Conservation (phyloP, 2,797 vertebrate species). For the Sorex maritimensis region DNA sequence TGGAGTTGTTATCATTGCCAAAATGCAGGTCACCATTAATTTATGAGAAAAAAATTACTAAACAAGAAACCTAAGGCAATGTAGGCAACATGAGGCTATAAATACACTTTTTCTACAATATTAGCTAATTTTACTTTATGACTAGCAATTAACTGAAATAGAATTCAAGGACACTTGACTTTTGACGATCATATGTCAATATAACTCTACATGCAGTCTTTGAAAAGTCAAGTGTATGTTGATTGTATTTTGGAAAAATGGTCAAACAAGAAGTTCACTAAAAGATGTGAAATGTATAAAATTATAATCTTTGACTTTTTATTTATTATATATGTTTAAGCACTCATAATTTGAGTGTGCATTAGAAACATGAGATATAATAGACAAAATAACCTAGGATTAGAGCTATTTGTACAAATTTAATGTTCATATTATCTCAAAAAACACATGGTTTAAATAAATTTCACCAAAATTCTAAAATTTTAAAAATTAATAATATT, state of each 20-base stretch:
- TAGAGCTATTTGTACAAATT: background rate
- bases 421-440: background rate
- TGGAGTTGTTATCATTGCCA: background rate
- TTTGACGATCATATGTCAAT: constrained; percentile 84
- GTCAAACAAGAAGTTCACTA: constrained; percentile 62
- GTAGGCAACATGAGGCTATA: constrained; percentile 78
- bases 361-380: background rate
- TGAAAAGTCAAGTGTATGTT: constrained; percentile 88
- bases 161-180: constrained; percentile 87
- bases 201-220: constrained; percentile 80
- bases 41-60: background rate
- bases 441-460: background rate
- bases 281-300: constrained; percentile 31
- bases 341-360: background rate
- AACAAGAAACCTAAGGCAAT: constrained; percentile 12
- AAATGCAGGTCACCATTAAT: background rate
- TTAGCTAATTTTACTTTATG: constrained; percentile 83
- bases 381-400: background rate
- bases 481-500: constrained; percentile 30
- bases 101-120: constrained; percentile 82
- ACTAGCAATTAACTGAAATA: constrained; percentile 86
- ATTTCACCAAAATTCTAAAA: background rate
- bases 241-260: constrained; percentile 84
- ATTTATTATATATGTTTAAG: background rate
- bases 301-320: background rate